A percentile compares a stretch with the other conserved stretches of the same genome.
These are phyloP conservation scores for Pampusana beccarii DNA, from an alignment of 2,113 vertebrate species.

Conservation along the genomic window DNA sequence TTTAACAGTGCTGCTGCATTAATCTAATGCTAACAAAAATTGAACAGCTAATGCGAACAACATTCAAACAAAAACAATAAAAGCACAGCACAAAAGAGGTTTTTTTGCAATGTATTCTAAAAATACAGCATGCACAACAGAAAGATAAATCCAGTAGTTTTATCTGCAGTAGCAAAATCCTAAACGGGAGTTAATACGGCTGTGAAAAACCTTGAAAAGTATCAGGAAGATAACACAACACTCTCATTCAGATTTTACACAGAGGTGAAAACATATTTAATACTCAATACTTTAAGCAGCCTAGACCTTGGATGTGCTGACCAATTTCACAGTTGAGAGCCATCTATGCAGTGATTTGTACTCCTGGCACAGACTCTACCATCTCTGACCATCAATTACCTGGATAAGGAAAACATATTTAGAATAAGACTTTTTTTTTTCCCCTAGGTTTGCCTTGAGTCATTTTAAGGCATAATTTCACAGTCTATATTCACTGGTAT, in stretches of 20 bases:
- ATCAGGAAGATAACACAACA: background rate
- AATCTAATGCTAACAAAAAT: background rate
- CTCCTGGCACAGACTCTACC: background rate
- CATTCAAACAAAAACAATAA: background rate
- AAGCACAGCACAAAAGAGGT: background rate
- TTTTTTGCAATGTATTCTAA: background rate
- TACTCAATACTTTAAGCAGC: background rate
- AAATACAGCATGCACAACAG: background rate
- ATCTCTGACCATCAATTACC: constrained; percentile 4
- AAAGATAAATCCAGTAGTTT: background rate
- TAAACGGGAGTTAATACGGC: background rate
- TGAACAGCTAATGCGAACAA: background rate
- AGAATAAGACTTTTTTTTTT: background rate
- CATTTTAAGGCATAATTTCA: background rate
- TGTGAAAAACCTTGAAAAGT: background rate
- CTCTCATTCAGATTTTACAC: background rate
- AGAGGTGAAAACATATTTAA: background rate
- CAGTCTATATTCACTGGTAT: background rate
- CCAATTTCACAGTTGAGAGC: background rate
- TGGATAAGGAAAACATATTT: background rate
- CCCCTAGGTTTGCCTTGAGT: background rate
- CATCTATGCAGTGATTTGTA: background rate
- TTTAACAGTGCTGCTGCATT: background rate
- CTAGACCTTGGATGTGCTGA: background rate
- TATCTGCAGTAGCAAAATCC: background rate